phyloP scores from a whole-genome alignment of 2,888 invertebrate genomes.

The Lymantria monacha region DNA sequence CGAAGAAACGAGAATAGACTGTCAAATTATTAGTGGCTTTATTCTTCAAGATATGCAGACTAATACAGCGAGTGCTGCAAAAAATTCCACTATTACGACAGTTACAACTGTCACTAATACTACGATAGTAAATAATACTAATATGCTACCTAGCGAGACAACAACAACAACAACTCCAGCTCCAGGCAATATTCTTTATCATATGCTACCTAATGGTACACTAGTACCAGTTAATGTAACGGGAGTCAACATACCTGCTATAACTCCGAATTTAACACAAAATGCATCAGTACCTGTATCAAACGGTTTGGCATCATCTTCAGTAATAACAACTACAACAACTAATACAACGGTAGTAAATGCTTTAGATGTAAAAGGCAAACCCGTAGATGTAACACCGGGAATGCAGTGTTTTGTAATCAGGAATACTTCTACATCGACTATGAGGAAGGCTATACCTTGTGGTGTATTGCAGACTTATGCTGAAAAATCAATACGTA shows the following conservation, averaged over 20 bases:
- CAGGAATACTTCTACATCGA: slow-evolving; percentile 43
- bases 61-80: slow-evolving; percentile 25
- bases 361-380: slow-evolving; percentile 71
- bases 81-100: slow-evolving; percentile 50
- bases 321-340: slow-evolving; percentile 6
- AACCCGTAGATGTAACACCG: slow-evolving; percentile 61
- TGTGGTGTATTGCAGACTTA: slow-evolving; percentile 67
- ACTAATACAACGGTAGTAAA: slow-evolving; percentile 57
- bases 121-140: slow-evolving; percentile 55
- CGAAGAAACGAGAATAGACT: slow-evolving; percentile 70
- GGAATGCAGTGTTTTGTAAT: slow-evolving; percentile 70
- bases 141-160: slow-evolving; percentile 33
- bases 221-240: slow-evolving; percentile 50
- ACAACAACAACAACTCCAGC: slow-evolving; percentile 18
- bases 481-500: slow-evolving; percentile 59
- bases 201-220: slow-evolving; percentile 63
- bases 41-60: slow-evolving; percentile 52
- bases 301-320: slow-evolving; percentile 4
- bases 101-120: slow-evolving; percentile 63
- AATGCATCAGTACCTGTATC: slow-evolving; percentile 30
- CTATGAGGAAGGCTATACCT: slow-evolving; percentile 58
- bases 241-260: slow-evolving; percentile 4
- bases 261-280: slow-evolving; percentile 15
- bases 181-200: slow-evolving; percentile 38
- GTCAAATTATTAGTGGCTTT: slow-evolving; percentile 66